Percentiles rank a stretch among this genome's conserved stretches.
These are phyloP conservation scores for Aurelia sp. DNA, from an alignment of 30 jellyfish, hydroid and myxozoan species.

Conservation along the genomic window DNA sequence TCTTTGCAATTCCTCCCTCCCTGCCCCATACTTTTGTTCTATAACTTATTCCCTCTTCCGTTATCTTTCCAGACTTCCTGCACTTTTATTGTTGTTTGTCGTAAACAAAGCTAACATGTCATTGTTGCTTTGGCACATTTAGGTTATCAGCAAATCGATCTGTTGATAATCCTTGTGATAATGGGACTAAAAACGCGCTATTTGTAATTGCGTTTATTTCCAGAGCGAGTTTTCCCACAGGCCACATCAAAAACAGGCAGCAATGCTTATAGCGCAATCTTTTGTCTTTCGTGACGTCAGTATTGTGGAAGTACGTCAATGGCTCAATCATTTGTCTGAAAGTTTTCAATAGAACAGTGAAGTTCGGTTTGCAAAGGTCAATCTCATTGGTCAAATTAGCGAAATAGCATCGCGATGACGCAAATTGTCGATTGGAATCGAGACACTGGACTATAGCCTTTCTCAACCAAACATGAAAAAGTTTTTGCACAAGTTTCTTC, in stretches of 20 bases:
- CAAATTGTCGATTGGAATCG: conserved; percentile 36
- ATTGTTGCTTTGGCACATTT: no score
- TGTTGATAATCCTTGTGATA: conserved; percentile 13
- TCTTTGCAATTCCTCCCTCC: no score
- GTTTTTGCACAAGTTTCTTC: neutral
- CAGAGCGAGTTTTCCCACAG: conserved; percentile 7
- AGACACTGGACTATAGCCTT: conserved; percentile 16
- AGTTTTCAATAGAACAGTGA: conserved; percentile 51
- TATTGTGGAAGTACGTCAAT: conserved; percentile 69
- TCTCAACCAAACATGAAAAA: conserved; percentile 33
- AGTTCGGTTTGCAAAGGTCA: conserved; percentile 39
- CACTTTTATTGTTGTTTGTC: no score
- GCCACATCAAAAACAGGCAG: no score
- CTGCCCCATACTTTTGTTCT: no score
- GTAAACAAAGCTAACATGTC: no score
- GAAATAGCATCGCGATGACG: conserved; percentile 70
- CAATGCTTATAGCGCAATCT: neutral
- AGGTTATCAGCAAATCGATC: neutral
- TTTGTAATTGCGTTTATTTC: conserved; percentile 32
- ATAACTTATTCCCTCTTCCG: no score
- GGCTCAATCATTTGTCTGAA: conserved; percentile 70
- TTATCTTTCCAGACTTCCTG: no score
- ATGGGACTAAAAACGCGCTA: conserved; percentile 6
- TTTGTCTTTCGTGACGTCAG: conserved; percentile 72
- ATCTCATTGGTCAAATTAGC: conserved; percentile 67